A percentile compares a stretch with the other conserved stretches of the same genome.
These are phyloP conservation scores for Leucophora obtusa DNA, from an alignment of 2,888 invertebrate species.

Conservation along the genomic window DNA sequence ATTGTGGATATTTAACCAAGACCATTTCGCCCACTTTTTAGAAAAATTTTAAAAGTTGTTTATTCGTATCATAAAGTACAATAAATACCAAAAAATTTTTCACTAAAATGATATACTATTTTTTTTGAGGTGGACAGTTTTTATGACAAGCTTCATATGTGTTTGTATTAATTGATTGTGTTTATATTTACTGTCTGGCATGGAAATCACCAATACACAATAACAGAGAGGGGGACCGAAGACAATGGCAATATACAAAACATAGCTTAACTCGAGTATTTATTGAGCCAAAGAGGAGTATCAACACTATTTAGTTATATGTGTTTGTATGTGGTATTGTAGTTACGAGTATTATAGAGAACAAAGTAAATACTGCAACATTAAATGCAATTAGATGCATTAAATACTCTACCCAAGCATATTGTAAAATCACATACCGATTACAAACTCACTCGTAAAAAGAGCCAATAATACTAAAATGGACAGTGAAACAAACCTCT, in stretches of 20 bases:
- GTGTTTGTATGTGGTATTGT: conserved; percentile 14
- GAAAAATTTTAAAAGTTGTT: too few relatives aligned
- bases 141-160: neutral
- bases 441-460: conserved; percentile 29
- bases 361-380: conserved; percentile 41
- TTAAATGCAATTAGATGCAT: conserved; percentile 58
- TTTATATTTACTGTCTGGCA: conserved; percentile 50
- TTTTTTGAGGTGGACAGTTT: too few relatives aligned
- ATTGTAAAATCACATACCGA: conserved; percentile 27
- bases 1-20: too few relatives aligned
- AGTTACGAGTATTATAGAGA: conserved; percentile 2
- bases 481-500: conserved; percentile 42
- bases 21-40: too few relatives aligned
- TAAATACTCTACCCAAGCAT: conserved; percentile 44
- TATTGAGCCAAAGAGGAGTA: conserved; percentile 34
- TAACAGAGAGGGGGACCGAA: neutral
- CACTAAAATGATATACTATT: too few relatives aligned
- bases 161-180: neutral
- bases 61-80: too few relatives aligned
- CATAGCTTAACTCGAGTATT: conserved; percentile 4
- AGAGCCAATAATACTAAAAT: conserved; percentile 53
- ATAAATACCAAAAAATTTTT: too few relatives aligned
- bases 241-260: conserved; percentile 2
- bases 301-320: conserved; percentile 36
- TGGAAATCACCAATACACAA: conserved; percentile 37